Evolutionary conservation across 2,113 vertebrate species (phyloP), one percentile per base, ranked within the genome.

Genomic region (Narcine bancroftii): DNA sequence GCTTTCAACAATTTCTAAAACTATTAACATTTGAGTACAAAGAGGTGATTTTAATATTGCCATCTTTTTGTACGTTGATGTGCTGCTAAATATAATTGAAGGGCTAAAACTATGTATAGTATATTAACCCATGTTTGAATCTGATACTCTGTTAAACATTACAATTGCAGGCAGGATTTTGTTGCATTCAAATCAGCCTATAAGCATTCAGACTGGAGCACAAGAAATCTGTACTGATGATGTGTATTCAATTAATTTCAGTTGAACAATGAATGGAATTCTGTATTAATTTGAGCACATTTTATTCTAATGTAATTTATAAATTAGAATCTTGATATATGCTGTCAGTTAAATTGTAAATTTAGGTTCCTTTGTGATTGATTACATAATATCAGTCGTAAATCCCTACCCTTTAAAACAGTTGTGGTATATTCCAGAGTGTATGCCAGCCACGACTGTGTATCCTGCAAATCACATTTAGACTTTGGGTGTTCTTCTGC

Each of bases 391-490:
- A 53, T 89, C 0, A 92, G 24, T 69, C 94, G 53, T 87, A 60
- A 87, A 93, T 95, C 95, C 94, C 93, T 92, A 94, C 93, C 92
- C 92, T 92, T 92, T 93, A 42, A 66, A 94, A 85, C 93, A 75
- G 93, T 95, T 95, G 96, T 97, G 97, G 97, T 97, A 97, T 93
- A 89, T 94, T 96, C 97, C 96, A 93, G 66, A 93, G 94, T 95
- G 95, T 94, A 93, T 94, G 94, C 95, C 79, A 96, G 94, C 94
- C 95, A 94, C 92, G 95, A 87, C 92, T 94, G 93, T 92, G 93
- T 85, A 92, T 56, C 92, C 92, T 93, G 94, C 94, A 95, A 94
- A 95, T 95, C 93, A 94, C 92, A 93, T 93, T 95, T 93, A 93
- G 96, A 94, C 94, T 95, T 94, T 93, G 93, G 92, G 94, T 93